Percentiles rank a stretch among this genome's conserved stretches.
phyloP scores from a whole-genome alignment of 2,888 invertebrate species.

The Hypomecis atomaria region DNA sequence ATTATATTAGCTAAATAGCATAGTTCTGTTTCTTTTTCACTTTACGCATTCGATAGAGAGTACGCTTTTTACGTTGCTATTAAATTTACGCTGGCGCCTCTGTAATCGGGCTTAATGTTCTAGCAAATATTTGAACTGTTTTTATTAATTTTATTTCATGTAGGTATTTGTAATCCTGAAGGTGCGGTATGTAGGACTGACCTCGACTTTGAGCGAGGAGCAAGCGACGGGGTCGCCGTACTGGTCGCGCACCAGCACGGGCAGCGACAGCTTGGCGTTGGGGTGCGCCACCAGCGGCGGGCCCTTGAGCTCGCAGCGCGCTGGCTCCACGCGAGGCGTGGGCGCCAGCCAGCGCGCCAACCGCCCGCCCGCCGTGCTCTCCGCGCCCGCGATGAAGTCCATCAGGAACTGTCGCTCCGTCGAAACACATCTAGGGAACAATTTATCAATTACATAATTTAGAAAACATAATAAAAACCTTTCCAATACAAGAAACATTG shows the following conservation, averaged over 20 bases:
- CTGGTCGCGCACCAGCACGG: conserved; percentile 95
- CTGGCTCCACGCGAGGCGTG: conserved; percentile 95
- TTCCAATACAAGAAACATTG: too few species aligned
- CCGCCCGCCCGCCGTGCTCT: conserved; percentile 94
- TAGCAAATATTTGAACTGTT: too few species aligned
- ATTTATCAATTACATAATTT: conserved; percentile 65
- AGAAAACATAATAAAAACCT: neutral
- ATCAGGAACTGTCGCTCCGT: conserved; percentile 96
- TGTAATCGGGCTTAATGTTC: too few species aligned
- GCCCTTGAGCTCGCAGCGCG: conserved; percentile 93
- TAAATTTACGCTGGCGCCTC: too few species aligned
- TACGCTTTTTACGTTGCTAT: too few species aligned
- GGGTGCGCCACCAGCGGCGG: conserved; percentile 89
- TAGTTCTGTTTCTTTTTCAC: too few species aligned
- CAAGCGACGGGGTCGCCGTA: conserved; percentile 95
- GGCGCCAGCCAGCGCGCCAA: conserved; percentile 98
- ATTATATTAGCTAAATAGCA: too few species aligned
- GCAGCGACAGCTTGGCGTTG: conserved; percentile 76
- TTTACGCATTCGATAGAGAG: too few species aligned
- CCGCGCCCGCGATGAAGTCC: conserved; percentile 95
- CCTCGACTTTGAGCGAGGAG: conserved; percentile 91
- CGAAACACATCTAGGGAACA: conserved; percentile 88
- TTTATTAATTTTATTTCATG: too few species aligned
- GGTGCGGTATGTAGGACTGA: conserved; percentile 47
- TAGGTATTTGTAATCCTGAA: too few species aligned